These are phyloP conservation scores for Chlorops oryzae DNA, from an alignment of 1,140 invertebrate species.

Conservation along the genomic window DNA sequence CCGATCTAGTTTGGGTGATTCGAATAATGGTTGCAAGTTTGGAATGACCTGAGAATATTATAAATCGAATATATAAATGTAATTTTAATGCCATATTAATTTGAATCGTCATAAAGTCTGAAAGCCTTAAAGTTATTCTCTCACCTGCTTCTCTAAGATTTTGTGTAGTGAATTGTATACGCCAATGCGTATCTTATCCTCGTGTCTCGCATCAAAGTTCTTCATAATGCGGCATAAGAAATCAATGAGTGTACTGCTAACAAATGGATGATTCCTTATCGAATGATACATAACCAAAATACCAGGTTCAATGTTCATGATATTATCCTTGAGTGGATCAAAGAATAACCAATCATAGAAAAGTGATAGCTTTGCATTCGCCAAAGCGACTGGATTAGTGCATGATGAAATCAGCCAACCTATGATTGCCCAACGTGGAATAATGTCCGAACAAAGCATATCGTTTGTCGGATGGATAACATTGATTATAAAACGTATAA, in stretches of 20 bases:
- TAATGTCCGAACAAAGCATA: conserved; percentile 94
- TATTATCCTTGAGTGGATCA: conserved; percentile 92
- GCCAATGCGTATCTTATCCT: conserved; percentile 79
- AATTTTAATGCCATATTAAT: background rate
- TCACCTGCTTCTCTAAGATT: conserved; percentile 89
- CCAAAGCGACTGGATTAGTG: conserved; percentile 86
- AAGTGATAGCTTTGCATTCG: conserved; percentile 90
- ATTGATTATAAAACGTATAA: conserved; percentile 95
- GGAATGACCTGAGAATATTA: conserved; percentile 53
- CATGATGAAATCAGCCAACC: conserved; percentile 96
- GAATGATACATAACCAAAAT: conserved; percentile 98
- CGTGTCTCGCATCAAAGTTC: conserved; percentile 81
- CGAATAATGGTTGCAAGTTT: conserved; percentile 84
- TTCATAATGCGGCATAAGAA: conserved; percentile 94
- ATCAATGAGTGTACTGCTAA: conserved; percentile 89
- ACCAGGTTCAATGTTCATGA: conserved; percentile 99
- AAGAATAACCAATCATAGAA: conserved; percentile 99
- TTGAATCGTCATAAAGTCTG: background rate
- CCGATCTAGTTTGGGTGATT: conserved; percentile 85
- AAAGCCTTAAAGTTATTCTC: background rate
- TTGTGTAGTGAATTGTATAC: conserved; percentile 87
- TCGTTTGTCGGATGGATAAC: conserved; percentile 98
- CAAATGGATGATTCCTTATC: conserved; percentile 89
- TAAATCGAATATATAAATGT: conserved; percentile 1
- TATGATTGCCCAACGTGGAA: conserved; percentile 96